Base-by-base conservation (phyloP, 2,113 vertebrate species). In the Calonectris borealis region DNA sequence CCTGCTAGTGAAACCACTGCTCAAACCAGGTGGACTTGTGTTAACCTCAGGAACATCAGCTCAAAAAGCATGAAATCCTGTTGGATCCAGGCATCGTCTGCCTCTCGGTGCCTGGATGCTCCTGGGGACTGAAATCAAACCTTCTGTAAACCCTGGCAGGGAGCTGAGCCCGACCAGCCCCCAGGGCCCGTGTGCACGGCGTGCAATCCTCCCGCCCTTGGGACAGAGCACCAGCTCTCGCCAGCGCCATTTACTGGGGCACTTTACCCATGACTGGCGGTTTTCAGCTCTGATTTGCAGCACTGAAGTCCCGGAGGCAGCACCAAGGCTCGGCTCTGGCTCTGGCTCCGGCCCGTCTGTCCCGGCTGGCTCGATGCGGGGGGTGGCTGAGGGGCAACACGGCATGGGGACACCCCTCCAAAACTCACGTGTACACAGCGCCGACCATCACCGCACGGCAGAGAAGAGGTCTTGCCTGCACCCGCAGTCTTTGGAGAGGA, bases 381-480 rank as follows among this genome's bases (percentile, higher is more conserved):
- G 48, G 21, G 14, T 52, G 36, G 14, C 71, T 55, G 26, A 66
- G 38, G n/a, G 40, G 26, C 18, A 71, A 22, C 0, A 1, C 0
- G 0, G 13, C 42, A 25, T 22, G 26, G 57, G 34, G 58, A 76
- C 52, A 29, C 8, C n/a, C 31, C 24, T 62, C 60, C 54, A 54
- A 62, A 68, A 55, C 16, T 14, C 48, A n/a, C 3, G 1, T 5
- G 40, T 18, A 10, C 0, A 2, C 52, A n/a, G 46, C 1, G 1
- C n/a, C 0, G 5, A 20, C 15, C 61, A 57, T 31, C 25, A 40
- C 24, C 1, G 1, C 1, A 0, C 1, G 5, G 32, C 52, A 84
- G 19, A 75, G 34, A 12, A 32, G 68, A 32, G 44, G 29, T 85
- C 42, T 52, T 57, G 42, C 9, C 11, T 26, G 2, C 9, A 17